A percentile compares a stretch with the other conserved stretches of the same genome.
phyloP scores from a whole-genome alignment of 1,140 invertebrate genomes.

The Rhopalosiphum maidis region DNA sequence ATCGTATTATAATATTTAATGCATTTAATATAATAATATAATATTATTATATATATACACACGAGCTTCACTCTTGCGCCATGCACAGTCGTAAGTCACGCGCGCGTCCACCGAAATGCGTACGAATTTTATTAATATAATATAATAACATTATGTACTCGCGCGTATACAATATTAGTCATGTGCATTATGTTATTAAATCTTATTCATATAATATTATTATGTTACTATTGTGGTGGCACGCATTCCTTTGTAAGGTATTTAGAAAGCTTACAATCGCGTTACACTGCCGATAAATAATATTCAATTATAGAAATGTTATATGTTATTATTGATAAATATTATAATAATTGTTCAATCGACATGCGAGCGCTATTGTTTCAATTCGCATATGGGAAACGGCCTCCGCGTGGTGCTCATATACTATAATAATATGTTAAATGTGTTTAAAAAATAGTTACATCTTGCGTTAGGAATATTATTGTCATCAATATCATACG shows the following conservation, averaged over 20 bases:
- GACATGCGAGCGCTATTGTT: background rate
- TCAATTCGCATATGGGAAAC: background rate
- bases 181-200: background rate
- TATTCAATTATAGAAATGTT: constrained; percentile 4
- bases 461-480: background rate
- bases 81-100: background rate
- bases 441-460: background rate
- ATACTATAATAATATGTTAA: background rate
- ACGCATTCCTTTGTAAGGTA: background rate
- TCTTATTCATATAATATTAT: no score
- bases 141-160: background rate
- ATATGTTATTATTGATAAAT: background rate
- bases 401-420: background rate
- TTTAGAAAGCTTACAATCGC: background rate
- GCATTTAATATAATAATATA: no score
- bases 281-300: background rate
- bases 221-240: background rate
- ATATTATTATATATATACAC: no score
- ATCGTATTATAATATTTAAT: no score
- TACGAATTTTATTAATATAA: background rate
- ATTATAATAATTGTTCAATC: constrained; percentile 2
- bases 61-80: background rate
- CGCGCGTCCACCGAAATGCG: background rate
- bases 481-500: background rate
- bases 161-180: background rate